Conservation (phyloP, 35 echinoderm and acorn worm genomes). For the Anneissia japonica region DNA sequence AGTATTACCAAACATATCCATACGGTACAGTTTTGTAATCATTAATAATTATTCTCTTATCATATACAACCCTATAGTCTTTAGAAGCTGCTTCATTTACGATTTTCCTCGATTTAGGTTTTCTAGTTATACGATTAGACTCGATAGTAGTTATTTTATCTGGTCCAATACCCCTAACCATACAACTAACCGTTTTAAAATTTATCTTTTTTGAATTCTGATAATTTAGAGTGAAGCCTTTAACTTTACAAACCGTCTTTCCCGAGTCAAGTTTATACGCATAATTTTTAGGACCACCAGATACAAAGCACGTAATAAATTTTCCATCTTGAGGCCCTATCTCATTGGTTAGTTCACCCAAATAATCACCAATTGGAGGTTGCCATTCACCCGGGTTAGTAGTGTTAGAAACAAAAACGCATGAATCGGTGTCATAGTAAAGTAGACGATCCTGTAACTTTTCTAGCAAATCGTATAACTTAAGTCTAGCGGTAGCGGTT, state of each 20-base stretch:
- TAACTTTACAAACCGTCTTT: conserved; percentile 10
- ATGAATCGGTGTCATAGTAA: conserved; percentile 28
- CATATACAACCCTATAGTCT: background rate
- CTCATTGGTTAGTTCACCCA: conserved; percentile 30
- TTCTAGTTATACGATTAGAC: background rate
- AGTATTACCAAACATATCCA: background rate
- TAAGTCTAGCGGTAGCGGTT: background rate
- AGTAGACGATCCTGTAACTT: conserved; percentile 8
- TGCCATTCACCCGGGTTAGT: background rate
- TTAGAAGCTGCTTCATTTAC: background rate
- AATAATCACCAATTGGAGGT: conserved; percentile 1
- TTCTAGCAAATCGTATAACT: conserved; percentile 16
- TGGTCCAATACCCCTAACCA: background rate
- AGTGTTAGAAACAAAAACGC: background rate
- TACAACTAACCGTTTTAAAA: conserved; percentile 18
- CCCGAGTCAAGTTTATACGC: conserved; percentile 2
- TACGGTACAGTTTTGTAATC: background rate
- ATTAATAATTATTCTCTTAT: background rate
- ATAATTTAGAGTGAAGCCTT: background rate
- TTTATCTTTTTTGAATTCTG: background rate
- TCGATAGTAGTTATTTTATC: background rate
- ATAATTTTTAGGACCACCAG: conserved; percentile 27
- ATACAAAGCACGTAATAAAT: conserved; percentile 7
- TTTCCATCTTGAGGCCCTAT: background rate
- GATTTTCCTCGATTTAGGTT: background rate